A percentile compares a stretch with the other conserved stretches of the same genome.
Conservation (phyloP, 35 echinoderm and acorn worm genomes). For the Heliocidaris tuberculata region DNA sequence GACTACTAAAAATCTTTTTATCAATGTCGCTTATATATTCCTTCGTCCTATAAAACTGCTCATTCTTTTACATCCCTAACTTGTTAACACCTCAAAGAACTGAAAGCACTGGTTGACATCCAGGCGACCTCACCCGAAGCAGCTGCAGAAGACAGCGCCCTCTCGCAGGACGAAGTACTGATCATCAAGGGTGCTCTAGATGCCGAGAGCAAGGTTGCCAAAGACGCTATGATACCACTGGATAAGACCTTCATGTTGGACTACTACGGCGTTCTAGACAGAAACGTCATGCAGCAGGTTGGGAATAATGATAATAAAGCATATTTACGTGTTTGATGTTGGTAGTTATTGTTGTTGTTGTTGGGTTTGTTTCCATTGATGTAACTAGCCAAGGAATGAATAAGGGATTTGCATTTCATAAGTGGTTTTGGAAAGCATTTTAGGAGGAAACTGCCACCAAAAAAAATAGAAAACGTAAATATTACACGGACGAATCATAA, state of each 20-base stretch:
- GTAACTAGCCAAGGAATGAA: neutral
- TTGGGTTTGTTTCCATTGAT: neutral
- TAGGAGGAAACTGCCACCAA: too few species aligned
- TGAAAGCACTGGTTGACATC: constrained; percentile 65
- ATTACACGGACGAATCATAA: too few species aligned
- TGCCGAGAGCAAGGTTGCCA: constrained; percentile 66
- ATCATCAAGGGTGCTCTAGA: constrained; percentile 80
- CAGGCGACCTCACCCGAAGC: constrained; percentile 51
- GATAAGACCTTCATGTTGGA: constrained; percentile 71
- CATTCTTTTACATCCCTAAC: too few species aligned
- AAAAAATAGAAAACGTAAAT: too few species aligned
- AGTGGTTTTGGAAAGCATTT: too few species aligned
- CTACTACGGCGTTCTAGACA: constrained; percentile 38
- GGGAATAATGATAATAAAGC: neutral
- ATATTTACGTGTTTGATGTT: neutral
- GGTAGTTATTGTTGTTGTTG: too few species aligned
- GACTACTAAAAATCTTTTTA: too few species aligned
- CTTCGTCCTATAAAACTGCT: too few species aligned
- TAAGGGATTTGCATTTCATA: neutral
- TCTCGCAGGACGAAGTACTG: constrained; percentile 65
- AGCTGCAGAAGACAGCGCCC: constrained; percentile 61
- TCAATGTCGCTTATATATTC: too few species aligned
- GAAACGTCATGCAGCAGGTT: constrained; percentile 56
- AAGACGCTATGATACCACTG: constrained; percentile 64
- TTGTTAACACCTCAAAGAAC: constrained; percentile 38